Conservation (phyloP, 2,113 vertebrate genomes). For the Gymnogyps californianus region DNA sequence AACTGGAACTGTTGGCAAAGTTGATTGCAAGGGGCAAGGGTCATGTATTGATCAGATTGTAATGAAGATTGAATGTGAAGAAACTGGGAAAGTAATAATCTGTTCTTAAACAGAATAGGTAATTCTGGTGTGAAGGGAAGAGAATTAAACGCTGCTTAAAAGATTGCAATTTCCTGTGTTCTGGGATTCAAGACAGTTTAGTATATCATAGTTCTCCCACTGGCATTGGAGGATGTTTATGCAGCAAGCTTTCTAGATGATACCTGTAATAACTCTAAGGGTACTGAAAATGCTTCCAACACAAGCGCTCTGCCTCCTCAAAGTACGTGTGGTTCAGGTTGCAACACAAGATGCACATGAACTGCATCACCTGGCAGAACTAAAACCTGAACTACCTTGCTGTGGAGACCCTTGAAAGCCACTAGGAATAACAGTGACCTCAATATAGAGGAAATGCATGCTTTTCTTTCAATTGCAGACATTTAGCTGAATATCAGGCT, state of each 20-base stretch:
- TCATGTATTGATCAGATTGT: background rate
- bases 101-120: background rate
- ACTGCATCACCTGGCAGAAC: background rate
- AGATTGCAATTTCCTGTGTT: background rate
- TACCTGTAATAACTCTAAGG: background rate
- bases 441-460: background rate
- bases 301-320: background rate
- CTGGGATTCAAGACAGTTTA: background rate
- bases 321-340: background rate
- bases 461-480: background rate
- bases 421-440: background rate
- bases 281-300: background rate
- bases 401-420: background rate
- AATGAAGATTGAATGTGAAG: constrained; percentile 17
- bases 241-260: background rate
- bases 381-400: background rate
- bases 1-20: background rate
- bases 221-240: background rate
- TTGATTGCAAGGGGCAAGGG: background rate
- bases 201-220: background rate
- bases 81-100: background rate
- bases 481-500: background rate
- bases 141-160: background rate
- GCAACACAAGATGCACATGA: background rate
- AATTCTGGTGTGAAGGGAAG: background rate